Conservation (phyloP, 2,888 invertebrate species). For the Cryptocheilus praepositus region DNA sequence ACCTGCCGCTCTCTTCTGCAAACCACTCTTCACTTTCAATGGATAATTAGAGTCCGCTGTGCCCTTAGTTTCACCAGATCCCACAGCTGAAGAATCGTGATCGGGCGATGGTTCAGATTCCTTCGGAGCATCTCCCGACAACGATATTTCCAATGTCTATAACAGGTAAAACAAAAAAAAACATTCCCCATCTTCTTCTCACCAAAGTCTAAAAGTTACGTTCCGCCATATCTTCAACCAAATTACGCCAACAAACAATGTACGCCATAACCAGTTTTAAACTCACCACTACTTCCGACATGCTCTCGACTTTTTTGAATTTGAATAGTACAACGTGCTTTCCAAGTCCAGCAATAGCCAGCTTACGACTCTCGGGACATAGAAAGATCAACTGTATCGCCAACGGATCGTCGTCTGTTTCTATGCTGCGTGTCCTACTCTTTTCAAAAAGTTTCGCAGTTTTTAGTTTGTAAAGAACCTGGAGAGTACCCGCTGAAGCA, state of each 20-base stretch:
- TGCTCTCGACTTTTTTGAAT: slow-evolving; percentile 93
- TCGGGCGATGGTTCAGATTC: slow-evolving; percentile 88
- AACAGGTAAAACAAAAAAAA: slow-evolving; percentile 34
- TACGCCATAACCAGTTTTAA: too few relatives aligned
- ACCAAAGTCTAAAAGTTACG: too few relatives aligned
- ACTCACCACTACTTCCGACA: slow-evolving; percentile 86
- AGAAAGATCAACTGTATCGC: slow-evolving; percentile 92
- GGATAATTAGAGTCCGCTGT: slow-evolving; percentile 74
- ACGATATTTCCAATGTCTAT: slow-evolving; percentile 91
- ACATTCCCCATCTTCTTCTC: too few relatives aligned
- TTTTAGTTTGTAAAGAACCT: slow-evolving; percentile 98
- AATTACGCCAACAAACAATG: too few relatives aligned
- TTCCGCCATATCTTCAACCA: too few relatives aligned
- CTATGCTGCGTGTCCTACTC: slow-evolving; percentile 80
- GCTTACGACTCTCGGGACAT: slow-evolving; percentile 93
- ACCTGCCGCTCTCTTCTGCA: slow-evolving; percentile 92
- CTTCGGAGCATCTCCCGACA: slow-evolving; percentile 87
- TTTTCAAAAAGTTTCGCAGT: slow-evolving; percentile 93
- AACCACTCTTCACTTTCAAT: slow-evolving; percentile 84
- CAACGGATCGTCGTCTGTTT: slow-evolving; percentile 90
- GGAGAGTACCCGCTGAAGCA: slow-evolving; percentile 95
- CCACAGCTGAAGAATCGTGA: slow-evolving; percentile 81
- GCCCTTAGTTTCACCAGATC: slow-evolving; percentile 74
- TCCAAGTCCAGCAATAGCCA: slow-evolving; percentile 93
- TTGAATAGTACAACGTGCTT: slow-evolving; percentile 97